Base-by-base conservation (phyloP, 2,888 invertebrate genomes). In the Troides helena region DNA sequence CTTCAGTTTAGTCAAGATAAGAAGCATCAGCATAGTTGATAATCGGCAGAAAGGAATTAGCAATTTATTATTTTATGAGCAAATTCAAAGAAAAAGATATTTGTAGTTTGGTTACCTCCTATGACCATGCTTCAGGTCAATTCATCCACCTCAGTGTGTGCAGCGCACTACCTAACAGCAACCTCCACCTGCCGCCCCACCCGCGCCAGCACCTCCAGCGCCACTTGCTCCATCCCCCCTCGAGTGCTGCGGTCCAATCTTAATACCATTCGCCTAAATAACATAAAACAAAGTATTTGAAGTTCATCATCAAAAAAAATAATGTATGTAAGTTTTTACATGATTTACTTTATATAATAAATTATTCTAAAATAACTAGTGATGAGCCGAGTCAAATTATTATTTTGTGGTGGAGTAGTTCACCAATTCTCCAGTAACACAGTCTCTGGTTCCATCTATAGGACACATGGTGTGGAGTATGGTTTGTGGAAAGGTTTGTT, bases 221-320 rank as follows among this genome's bases (percentile, higher is more conserved):
- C 96, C 96, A 74, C 96, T 72, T 96, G 70, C 96, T 76, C 97
- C 97, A 72, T 97, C 95, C 23, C 95, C 97, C 69, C 98, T 98
- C 73, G 99, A 98, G 93, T 99, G 99, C 92, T 99, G 99, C 73
- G 99, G 99, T 68, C 99, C 99, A 82, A 99, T 98, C 95, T 99
- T 99, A 88, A 99, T 99, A 81, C 99, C 99, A 90, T 99, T 99
- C 76, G 99, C 99, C 99, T 99, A 87, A 21, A 62, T 18, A 58
- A 50, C 7, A 21, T 17, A 61, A 21, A 25, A 62, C 93, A 90
- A 23, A 58, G 1, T 5, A 6, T 21, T 36, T 14, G 2, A 50
- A 50, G 10, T 6, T 10, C 21, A 21, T 21, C 21, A 21, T 21
- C 21, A 21, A 21, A 10, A 10, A 39, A 39, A 39, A 10, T 30